These are phyloP conservation scores for Cyaniris semiargus DNA, from an alignment of 2,888 invertebrate species.

Conservation along the genomic window DNA sequence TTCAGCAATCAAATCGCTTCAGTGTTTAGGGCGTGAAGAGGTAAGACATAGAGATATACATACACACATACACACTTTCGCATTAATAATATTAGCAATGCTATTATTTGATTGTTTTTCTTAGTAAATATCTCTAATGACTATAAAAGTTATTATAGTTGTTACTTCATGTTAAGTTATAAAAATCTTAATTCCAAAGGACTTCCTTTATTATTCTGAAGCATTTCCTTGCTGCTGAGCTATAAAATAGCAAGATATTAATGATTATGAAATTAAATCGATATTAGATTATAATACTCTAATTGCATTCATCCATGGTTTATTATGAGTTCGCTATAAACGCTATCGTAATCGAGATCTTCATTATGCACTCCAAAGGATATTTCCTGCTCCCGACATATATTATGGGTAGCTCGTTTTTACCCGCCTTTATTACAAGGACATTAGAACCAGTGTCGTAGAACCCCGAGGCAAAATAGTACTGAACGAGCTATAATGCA, in stretches of 20 bases:
- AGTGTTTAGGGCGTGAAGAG: too few species aligned
- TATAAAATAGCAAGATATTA: background rate
- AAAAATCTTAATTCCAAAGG: too few species aligned
- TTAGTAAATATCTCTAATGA: background rate
- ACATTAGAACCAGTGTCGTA: background rate
- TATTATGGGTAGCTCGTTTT: background rate
- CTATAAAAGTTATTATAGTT: background rate
- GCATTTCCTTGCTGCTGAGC: background rate
- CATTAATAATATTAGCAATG: too few species aligned
- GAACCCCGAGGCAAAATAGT: background rate
- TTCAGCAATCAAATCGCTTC: too few species aligned
- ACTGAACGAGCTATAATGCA: background rate
- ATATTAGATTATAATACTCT: background rate
- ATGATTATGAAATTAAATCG: conserved; percentile 8
- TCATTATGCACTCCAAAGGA: conserved; percentile 15
- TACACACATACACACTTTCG: too few species aligned
- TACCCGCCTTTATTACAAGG: background rate
- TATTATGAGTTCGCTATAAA: conserved; percentile 5
- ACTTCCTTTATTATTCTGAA: background rate
- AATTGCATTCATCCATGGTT: background rate
- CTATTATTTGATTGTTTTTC: too few species aligned
- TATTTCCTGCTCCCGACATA: conserved; percentile 1
- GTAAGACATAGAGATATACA: too few species aligned
- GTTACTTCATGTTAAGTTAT: too few species aligned
- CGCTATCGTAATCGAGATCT: conserved; percentile 5